Evolutionary conservation across 1,140 invertebrate genomes (phyloP), one percentile per base, ranked within the genome.

Genomic region (Drosophila erecta): DNA sequence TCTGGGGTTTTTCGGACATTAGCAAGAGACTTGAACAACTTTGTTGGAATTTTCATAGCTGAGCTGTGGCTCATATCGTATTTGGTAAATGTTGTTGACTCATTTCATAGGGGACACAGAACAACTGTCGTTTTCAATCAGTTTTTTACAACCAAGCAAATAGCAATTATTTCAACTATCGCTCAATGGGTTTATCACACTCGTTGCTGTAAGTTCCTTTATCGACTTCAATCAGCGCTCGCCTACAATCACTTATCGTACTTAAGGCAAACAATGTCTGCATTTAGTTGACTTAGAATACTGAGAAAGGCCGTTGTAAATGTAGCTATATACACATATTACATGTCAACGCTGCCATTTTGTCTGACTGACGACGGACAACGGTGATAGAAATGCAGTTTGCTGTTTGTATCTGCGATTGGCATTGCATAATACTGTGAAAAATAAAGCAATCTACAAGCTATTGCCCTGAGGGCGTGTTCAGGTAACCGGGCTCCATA

Each of bases 361-460:
- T 56, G 72, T 75, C 71, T 76, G 53, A 55, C 44, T 65, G 57
- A 40, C 72, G 60, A 35, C 41, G 61, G 62, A 20, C 46, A 54
- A 70, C 76, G 55, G 64, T 81, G 76, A 84, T 67, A 83, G 69
- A 64, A 76, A 24, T 4, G 24, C 24, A 24, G 24, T 24, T 27
- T 6, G 44, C 30, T 75, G 78, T 51, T 30, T 30, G 30, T 30
- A 30, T 30, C 71, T 69, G 66, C 79, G 71, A 79, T 83, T 89
- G 83, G 57, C 83, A 73, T 87, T 87, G 66, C 83, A 84, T 89
- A 87, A 89, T 81, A 67, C 37, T 53, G 41, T 46, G 51, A 55
- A 17, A 55, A 41, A 51, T 38, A 51, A 43, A 57, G 24, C 27
- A 47, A 49, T 61, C 46, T 53, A 46, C 46, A 4, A 40, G 33